These are phyloP conservation scores for Isurus oxyrinchus DNA, from an alignment of 2,113 vertebrate species.

Conservation along the genomic window DNA sequence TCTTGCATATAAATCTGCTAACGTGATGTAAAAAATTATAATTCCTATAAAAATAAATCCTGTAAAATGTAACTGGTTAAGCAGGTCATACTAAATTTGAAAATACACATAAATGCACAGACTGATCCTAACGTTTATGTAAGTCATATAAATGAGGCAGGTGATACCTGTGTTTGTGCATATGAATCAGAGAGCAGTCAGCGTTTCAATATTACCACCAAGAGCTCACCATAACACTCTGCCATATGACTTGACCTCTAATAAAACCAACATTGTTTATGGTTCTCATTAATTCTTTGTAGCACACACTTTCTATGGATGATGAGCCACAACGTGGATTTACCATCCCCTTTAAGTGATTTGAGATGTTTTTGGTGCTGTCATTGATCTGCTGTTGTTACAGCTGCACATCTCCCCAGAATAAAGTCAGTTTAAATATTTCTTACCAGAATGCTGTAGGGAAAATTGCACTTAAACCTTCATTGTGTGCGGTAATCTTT, in stretches of 20 bases:
- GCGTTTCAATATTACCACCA: neutral
- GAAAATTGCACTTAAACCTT: neutral
- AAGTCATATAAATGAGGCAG: neutral
- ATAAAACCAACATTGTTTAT: neutral
- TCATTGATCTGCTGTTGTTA: neutral
- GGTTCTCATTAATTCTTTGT: neutral
- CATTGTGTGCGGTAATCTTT: neutral
- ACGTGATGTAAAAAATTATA: neutral
- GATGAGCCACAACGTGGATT: neutral
- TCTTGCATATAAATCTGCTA: neutral
- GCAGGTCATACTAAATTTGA: neutral
- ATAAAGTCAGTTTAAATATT: neutral
- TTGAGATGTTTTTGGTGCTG: neutral
- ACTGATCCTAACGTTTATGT: neutral
- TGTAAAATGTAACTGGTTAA: neutral
- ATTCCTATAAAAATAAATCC: neutral
- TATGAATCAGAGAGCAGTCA: neutral
- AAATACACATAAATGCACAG: neutral
- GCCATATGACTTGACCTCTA: neutral
- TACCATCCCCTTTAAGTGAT: neutral
- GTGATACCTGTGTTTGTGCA: neutral
- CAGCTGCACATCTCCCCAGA: neutral
- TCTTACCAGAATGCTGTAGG: neutral
- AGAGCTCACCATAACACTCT: neutral
- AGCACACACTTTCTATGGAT: neutral